These are phyloP conservation scores for Hapalemur alaotrensis DNA, from an alignment of 2,797 vertebrate species.

Conservation along the genomic window DNA sequence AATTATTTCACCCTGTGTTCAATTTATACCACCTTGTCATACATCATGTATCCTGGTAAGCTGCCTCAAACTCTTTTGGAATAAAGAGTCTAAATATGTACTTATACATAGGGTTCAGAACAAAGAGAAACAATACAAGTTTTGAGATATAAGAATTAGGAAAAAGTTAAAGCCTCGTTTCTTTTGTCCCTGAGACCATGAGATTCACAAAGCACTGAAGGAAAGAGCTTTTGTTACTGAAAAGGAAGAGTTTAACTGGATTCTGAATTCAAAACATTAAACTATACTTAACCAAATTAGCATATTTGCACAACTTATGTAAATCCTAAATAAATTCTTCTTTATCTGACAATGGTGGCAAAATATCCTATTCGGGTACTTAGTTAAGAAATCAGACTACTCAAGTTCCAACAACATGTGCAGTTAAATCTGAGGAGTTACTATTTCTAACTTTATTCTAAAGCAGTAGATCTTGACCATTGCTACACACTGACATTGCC, in stretches of 20 bases:
- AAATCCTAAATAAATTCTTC: conserved; percentile 49
- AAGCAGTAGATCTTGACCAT: neutral
- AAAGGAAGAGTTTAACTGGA: conserved; percentile 24
- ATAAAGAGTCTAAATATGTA: neutral
- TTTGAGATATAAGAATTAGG: neutral
- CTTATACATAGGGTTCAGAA: neutral
- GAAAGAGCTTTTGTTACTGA: neutral
- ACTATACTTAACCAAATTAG: conserved; percentile 33
- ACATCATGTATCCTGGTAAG: neutral
- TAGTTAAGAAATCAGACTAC: conserved; percentile 45
- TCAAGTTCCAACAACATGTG: neutral
- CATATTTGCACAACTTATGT: conserved; percentile 3
- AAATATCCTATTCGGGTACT: neutral
- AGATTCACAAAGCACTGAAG: neutral
- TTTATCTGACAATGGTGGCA: neutral
- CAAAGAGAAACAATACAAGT: neutral
- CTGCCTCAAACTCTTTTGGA: neutral
- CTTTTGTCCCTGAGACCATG: neutral
- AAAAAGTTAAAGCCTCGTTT: neutral
- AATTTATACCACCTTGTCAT: neutral
- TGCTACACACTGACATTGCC: neutral
- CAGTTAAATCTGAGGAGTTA: neutral
- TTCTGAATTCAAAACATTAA: conserved; percentile 44
- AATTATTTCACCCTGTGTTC: neutral
- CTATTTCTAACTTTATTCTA: conserved; percentile 27